Evolutionary conservation across 1,140 invertebrate species (phyloP).

Genomic region (Radopholus similis): DNA sequence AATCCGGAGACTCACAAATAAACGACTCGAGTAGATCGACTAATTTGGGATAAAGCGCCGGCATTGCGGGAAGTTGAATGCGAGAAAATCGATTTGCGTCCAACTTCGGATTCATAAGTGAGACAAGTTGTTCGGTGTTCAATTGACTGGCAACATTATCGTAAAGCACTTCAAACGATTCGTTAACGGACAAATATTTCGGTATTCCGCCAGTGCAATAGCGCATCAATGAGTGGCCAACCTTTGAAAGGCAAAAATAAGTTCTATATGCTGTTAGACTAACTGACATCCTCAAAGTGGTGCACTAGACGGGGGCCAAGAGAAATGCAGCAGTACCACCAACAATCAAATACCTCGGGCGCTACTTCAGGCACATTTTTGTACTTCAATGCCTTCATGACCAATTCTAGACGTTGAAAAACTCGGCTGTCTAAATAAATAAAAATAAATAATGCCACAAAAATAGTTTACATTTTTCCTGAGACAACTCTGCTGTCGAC

Average conservation of each 20-base stretch:
- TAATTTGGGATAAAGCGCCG: background rate
- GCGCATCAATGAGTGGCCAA: background rate
- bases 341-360: constrained; percentile 5
- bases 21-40: constrained; percentile 2
- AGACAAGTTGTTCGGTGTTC: background rate
- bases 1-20: background rate
- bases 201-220: constrained; percentile 1
- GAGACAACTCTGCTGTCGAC: background rate
- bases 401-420: background rate
- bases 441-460: background rate
- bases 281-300: background rate
- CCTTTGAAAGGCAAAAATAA: background rate
- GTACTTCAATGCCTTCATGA: constrained; percentile 1
- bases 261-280: background rate
- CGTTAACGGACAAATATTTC: background rate
- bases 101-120: background rate
- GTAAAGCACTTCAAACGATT: background rate
- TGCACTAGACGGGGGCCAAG: background rate
- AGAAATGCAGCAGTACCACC: constrained; percentile 10
- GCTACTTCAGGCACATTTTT: background rate
- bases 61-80: background rate
- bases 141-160: background rate
- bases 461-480: constrained; percentile 1
- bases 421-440: background rate
- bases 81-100: background rate